phyloP scores from a whole-genome alignment of 2,797 vertebrate genomes.

The Melanotaenia trifasciata region DNA sequence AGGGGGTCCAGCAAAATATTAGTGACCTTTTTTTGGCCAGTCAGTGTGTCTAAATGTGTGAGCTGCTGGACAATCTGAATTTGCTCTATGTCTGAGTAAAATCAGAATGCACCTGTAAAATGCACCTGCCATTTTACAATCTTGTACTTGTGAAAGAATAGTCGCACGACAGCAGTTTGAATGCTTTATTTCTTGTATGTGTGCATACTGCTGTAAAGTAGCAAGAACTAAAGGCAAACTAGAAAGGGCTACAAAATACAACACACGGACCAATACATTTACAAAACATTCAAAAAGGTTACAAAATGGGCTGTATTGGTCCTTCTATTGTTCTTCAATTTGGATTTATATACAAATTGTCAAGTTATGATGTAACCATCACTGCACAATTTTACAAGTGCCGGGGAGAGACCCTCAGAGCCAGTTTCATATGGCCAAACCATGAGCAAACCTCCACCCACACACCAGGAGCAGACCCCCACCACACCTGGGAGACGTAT shows the following conservation, averaged over 20 bases:
- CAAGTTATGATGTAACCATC: constrained; percentile 82
- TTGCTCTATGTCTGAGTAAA: too few relatives aligned
- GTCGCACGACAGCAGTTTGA: constrained; percentile 89
- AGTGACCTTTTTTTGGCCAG: too few relatives aligned
- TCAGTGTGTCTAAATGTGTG: too few relatives aligned
- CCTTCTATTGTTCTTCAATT: constrained; percentile 94
- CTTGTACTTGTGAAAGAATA: not conserved
- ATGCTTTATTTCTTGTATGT: constrained; percentile 95
- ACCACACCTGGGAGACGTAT: constrained; percentile 61
- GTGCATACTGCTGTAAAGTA: constrained; percentile 94
- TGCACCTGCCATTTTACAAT: too few relatives aligned
- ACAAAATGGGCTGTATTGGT: constrained; percentile 98
- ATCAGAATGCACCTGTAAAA: too few relatives aligned
- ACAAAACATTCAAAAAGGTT: constrained; percentile 98
- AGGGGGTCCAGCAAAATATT: too few relatives aligned
- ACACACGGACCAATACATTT: constrained; percentile 97
- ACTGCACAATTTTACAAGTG: constrained; percentile 90
- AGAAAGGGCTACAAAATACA: constrained; percentile 98
- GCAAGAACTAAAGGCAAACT: constrained; percentile 95
- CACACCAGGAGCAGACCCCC: constrained; percentile 59
- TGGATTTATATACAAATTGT: constrained; percentile 90
- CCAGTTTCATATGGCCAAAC: constrained; percentile 76
- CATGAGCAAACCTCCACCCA: constrained; percentile 66
- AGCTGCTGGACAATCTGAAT: too few relatives aligned
- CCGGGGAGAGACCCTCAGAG: constrained; percentile 83